A percentile compares a stretch with the other conserved stretches of the same genome.
These are phyloP conservation scores for Pluvialis apricaria DNA, from an alignment of 2,113 vertebrate genomes.

Conservation along the genomic window DNA sequence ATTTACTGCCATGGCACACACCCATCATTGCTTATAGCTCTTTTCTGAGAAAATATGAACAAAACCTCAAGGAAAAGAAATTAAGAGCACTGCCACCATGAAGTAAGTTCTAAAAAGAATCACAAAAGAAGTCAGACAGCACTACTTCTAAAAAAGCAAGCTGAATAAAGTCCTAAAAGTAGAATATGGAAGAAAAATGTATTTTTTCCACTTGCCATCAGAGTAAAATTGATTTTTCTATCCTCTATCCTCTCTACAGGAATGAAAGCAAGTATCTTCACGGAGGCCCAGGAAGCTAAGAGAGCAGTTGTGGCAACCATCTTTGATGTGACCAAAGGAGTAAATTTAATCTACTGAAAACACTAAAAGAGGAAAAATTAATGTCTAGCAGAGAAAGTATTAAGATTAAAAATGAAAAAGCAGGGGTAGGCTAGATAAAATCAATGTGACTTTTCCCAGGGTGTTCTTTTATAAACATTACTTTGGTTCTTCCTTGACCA, in stretches of 20 bases:
- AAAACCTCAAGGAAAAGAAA: background rate
- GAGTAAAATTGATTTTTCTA: conserved; percentile 8
- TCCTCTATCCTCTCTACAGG: background rate
- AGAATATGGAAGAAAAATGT: background rate
- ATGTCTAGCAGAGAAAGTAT: conserved; percentile 13
- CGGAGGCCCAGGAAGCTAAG: background rate
- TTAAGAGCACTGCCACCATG: background rate
- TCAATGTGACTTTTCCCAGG: conserved; percentile 47
- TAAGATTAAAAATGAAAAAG: conserved; percentile 52
- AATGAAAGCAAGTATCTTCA: background rate
- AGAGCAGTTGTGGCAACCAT: background rate
- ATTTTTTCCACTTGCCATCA: background rate
- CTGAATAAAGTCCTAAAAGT: background rate
- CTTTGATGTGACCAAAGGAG: background rate
- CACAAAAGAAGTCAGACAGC: background rate
- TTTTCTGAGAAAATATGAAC: background rate
- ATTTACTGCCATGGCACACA: background rate
- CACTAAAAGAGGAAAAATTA: conserved; percentile 40
- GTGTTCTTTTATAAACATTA: conserved; percentile 56
- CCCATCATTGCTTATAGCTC: background rate
- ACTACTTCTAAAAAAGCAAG: background rate
- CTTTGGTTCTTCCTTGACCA: conserved; percentile 36
- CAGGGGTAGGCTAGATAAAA: conserved; percentile 35
- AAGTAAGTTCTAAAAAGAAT: background rate
- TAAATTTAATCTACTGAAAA: conserved; percentile 42